A percentile compares a stretch with the other conserved stretches of the same genome.
Evolutionary conservation across 1,140 invertebrate genomes (phyloP).

Genomic region (Drosophila miranda): DNA sequence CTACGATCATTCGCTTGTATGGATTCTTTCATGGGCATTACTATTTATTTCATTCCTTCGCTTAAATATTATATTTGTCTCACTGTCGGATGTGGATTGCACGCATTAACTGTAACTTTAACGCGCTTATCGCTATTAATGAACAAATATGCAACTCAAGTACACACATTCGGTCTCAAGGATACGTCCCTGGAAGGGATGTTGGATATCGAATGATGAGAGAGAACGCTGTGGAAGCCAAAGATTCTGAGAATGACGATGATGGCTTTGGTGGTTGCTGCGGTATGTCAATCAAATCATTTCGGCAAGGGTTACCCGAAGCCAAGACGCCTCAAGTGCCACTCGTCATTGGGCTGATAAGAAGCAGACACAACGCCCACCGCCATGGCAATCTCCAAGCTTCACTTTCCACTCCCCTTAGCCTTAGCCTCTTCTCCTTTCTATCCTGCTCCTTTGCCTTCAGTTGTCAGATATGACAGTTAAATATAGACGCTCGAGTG

Average conservation of each 20-base stretch:
- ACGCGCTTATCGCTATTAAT: constrained; percentile 76
- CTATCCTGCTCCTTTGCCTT: constrained; percentile 2
- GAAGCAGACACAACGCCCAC: constrained; percentile 50
- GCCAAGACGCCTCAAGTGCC: constrained; percentile 60
- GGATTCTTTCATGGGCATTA: no score
- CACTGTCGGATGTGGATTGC: not conserved
- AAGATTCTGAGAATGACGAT: constrained; percentile 33
- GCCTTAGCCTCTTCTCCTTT: not conserved
- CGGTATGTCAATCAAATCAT: constrained; percentile 66
- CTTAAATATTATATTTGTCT: not conserved
- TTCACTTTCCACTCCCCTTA: not conserved
- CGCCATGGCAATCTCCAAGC: not conserved
- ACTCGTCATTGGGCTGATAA: constrained; percentile 60
- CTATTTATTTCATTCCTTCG: no score
- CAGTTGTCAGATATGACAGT: constrained; percentile 73
- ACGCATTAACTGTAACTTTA: constrained; percentile 74
- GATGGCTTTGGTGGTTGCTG: constrained; percentile 44
- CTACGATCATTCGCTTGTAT: no score
- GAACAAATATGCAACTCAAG: constrained; percentile 73
- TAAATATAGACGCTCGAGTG: constrained; percentile 78
- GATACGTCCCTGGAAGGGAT: no score
- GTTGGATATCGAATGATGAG: no score
- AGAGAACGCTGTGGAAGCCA: constrained; percentile 3
- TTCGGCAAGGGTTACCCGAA: constrained; percentile 56
- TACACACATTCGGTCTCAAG: constrained; percentile 21